Evolutionary conservation across 2,113 vertebrate genomes (phyloP), one percentile per base, ranked within the genome.

Genomic region (Gadus macrocephalus): DNA sequence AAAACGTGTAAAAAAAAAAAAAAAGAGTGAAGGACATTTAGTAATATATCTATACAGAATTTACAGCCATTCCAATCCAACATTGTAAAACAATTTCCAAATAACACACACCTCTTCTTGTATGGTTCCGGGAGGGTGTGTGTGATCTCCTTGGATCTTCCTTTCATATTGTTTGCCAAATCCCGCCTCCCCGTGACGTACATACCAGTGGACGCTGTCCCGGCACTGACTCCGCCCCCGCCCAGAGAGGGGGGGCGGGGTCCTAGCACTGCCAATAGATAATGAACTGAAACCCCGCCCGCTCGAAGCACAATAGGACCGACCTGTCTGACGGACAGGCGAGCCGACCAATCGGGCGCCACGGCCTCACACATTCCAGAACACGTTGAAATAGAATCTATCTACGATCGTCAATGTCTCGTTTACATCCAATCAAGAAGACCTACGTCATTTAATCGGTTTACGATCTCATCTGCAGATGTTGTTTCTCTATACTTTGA

Each of bases 271-370:
- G 87, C 87, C 84, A 82, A 81, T 68, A 83, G 71, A 74, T 79
- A 78, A 85, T 70, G 60, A 35, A 11, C 38, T 81, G 58, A 79
- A 56, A 83, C 79, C 79, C 80, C 78, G 77, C 75, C 70, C 75
- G 69, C 74, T 73, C 75, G 35, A 78, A 88, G 80, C 86, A 88
- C 86, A 85, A 84, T 35, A 27, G 69, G 79, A 79, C 83, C 75
- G 78, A 76, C 42, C 76, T 61, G 58, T 35, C 15, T 65, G 67
- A 84, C 76, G 70, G 16, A 38, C 17, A 35, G 31, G 76, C 38
- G 62, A 76, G 31, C 16, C 53, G 55, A n/a, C 15, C 55, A 74
- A 58, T 70, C 63, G 42, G 62, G 73, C 81, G 68, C 67, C 71
- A 31, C n/a, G 28, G 72, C 69, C 78, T 77, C 38, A 72, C 67